Evolutionary conservation across 1,140 invertebrate species (phyloP).

Genomic region (Adoxophyes honmai): DNA sequence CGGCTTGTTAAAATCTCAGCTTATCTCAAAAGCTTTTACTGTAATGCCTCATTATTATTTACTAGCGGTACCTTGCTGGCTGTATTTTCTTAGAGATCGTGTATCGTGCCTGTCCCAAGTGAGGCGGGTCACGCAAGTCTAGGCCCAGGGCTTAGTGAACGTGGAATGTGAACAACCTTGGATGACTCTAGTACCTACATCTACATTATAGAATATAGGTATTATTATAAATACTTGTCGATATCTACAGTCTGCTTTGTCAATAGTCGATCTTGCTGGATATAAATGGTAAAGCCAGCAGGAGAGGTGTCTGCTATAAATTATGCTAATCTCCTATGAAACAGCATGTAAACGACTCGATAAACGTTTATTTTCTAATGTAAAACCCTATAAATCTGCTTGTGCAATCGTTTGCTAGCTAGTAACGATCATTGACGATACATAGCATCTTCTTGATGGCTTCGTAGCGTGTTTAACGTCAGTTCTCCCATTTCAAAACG

Average conservation of each 20-base stretch:
- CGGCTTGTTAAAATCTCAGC: not conserved
- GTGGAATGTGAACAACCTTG: constrained; percentile 50
- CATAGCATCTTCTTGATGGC: not conserved
- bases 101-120: constrained; percentile 14
- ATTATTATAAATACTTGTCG: not conserved
- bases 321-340: constrained; percentile 6
- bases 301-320: not conserved
- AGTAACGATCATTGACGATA: constrained; percentile 5
- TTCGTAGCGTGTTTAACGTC: not conserved
- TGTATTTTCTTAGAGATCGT: constrained; percentile 16
- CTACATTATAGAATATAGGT: too few relatives aligned
- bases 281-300: not conserved
- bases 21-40: constrained; percentile 4
- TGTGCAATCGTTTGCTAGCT: constrained; percentile 5
- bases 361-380: not conserved
- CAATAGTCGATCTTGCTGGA: not conserved
- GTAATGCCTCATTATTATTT: constrained; percentile 6
- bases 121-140: constrained; percentile 36
- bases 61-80: constrained; percentile 10
- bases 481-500: not conserved
- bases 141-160: constrained; percentile 23
- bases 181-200: constrained; percentile 1
- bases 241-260: not conserved
- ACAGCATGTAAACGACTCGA: not conserved
- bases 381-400: not conserved